Percentiles rank a stretch among this genome's conserved stretches.
Evolutionary conservation across 2,888 invertebrate species (phyloP).

Genomic region (Thalpophila matura): DNA sequence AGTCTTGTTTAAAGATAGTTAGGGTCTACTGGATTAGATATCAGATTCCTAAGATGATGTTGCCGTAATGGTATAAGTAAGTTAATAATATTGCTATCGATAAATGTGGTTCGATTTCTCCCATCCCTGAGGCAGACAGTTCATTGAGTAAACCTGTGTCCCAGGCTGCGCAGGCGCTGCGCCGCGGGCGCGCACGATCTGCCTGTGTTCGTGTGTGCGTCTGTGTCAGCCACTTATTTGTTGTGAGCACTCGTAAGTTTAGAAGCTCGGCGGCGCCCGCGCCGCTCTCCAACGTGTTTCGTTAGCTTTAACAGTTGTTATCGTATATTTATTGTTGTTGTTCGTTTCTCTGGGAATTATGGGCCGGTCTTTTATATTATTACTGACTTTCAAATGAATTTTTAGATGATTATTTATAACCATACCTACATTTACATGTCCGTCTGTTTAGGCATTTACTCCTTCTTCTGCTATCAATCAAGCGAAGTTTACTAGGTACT

Average conservation of each 20-base stretch:
- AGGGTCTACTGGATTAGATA: slow-evolving; percentile 9
- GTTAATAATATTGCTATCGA: slow-evolving; percentile 44
- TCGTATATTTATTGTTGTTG: slow-evolving; percentile 76
- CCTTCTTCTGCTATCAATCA: slow-evolving; percentile 26
- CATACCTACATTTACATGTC: slow-evolving; percentile 5
- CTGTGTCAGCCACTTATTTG: slow-evolving; percentile 70
- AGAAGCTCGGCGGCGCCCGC: slow-evolving; percentile 75
- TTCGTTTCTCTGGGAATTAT: slow-evolving; percentile 65
- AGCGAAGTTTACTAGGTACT: slow-evolving; percentile 39
- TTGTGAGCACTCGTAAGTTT: slow-evolving; percentile 76
- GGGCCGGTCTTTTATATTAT: slow-evolving; percentile 50
- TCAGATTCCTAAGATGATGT: neutral
- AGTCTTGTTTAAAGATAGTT: slow-evolving; percentile 13
- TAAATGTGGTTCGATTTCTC: slow-evolving; percentile 42
- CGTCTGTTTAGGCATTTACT: slow-evolving; percentile 3
- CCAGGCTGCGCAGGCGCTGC: slow-evolving; percentile 70
- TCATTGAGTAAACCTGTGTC: slow-evolving; percentile 86
- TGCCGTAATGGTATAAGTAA: slow-evolving; percentile 6
- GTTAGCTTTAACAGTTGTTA: slow-evolving; percentile 80
- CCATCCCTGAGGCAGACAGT: slow-evolving; percentile 74
- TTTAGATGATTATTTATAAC: slow-evolving; percentile 52
- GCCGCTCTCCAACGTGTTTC: slow-evolving; percentile 77
- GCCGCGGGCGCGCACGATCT: slow-evolving; percentile 74
- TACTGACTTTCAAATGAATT: slow-evolving; percentile 43
- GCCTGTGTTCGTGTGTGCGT: slow-evolving; percentile 62